Evolutionary conservation across 1,140 invertebrate genomes (phyloP).

Genomic region (Drosophila bipectinata): DNA sequence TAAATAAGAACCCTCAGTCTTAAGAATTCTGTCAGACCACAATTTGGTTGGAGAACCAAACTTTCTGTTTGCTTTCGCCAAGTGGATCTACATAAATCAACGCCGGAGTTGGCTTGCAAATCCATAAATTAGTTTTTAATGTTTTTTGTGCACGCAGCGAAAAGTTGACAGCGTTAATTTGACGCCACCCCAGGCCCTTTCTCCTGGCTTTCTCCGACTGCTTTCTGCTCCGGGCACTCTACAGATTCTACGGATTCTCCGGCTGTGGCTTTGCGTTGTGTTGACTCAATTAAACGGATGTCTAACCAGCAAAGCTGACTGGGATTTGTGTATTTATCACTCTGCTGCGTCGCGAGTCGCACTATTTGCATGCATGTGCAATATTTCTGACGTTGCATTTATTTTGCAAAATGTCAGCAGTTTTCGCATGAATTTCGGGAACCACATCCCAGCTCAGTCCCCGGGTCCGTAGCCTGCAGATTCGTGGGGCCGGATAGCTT

Average conservation of each 20-base stretch:
- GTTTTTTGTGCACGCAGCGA: slow-evolving; percentile 43
- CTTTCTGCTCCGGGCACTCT: not conserved
- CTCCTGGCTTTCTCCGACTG: not conserved
- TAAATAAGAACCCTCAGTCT: not conserved
- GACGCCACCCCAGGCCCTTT: slow-evolving; percentile 19
- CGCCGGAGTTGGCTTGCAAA: slow-evolving; percentile 67
- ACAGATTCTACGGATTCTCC: slow-evolving; percentile 17
- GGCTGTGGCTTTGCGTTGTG: slow-evolving; percentile 24
- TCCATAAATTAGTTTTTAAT: slow-evolving; percentile 82
- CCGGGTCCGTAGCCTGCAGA: not conserved
- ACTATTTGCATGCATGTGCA: slow-evolving; percentile 74
- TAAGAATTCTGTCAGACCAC: not conserved
- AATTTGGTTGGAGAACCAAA: not conserved
- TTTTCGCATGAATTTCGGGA: slow-evolving; percentile 71
- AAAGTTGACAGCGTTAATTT: slow-evolving; percentile 68
- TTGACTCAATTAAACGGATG: slow-evolving; percentile 77
- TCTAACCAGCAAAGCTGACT: slow-evolving; percentile 56
- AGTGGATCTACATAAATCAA: slow-evolving; percentile 66
- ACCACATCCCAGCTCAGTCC: not conserved
- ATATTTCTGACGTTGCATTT: slow-evolving; percentile 76
- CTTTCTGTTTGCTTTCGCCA: slow-evolving; percentile 3
- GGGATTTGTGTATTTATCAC: slow-evolving; percentile 74
- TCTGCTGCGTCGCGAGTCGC: slow-evolving; percentile 38
- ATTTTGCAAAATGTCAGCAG: slow-evolving; percentile 75
- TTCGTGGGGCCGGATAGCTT: slow-evolving; percentile 36